Evolutionary conservation across 2,113 vertebrate species (phyloP).

Genomic region (Phylloscopus whistleri): DNA sequence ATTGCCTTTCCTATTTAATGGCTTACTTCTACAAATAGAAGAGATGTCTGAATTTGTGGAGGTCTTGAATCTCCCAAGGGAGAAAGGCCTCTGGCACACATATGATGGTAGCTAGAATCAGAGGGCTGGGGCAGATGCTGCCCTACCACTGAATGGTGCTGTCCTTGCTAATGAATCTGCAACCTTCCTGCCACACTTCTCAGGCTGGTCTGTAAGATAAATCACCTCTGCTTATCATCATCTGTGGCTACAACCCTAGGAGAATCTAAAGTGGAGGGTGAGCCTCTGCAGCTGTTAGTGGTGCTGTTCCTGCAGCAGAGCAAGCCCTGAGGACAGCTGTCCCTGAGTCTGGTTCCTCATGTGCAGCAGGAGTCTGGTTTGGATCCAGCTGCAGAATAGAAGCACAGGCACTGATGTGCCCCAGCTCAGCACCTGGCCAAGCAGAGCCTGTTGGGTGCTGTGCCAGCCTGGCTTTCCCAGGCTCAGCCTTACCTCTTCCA

Average conservation of each 20-base stretch:
- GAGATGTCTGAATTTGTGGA: background rate
- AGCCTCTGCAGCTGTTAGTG: background rate
- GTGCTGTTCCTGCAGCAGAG: background rate
- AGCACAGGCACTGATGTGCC: background rate
- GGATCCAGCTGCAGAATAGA: background rate
- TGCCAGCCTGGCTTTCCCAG: background rate
- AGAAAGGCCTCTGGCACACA: background rate
- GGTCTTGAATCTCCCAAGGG: background rate
- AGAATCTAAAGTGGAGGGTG: background rate
- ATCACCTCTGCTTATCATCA: background rate
- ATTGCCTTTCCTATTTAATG: background rate
- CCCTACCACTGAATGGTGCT: background rate
- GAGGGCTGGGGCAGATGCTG: background rate
- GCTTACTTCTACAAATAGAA: background rate
- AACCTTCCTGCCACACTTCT: background rate
- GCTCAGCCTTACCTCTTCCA: background rate
- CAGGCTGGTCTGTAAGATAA: background rate
- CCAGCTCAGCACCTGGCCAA: background rate
- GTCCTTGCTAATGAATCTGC: background rate
- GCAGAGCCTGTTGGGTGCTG: background rate
- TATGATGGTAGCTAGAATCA: background rate
- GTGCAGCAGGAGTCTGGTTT: background rate
- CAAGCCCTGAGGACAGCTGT: background rate
- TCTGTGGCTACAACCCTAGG: background rate
- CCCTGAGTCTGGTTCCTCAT: background rate